phyloP scores from a whole-genome alignment of 1,140 invertebrate genomes.

The Drosophila nigrodunni region DNA sequence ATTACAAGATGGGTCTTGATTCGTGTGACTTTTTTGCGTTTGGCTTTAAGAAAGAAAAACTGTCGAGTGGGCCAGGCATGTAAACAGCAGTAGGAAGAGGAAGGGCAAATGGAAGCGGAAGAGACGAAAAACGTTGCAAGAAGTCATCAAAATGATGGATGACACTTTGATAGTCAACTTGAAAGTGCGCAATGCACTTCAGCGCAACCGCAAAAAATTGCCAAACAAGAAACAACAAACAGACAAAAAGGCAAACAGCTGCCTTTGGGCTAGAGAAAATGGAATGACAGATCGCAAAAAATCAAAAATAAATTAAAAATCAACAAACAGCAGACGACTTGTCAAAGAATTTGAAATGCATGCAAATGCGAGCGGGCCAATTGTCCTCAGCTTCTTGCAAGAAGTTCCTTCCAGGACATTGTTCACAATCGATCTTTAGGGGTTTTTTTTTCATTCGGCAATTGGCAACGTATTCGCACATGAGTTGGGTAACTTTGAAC shows the following conservation, averaged over 20 bases:
- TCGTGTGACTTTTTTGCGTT: conserved; percentile 60
- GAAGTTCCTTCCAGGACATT: conserved; percentile 26
- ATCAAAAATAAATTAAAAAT: conserved; percentile 81
- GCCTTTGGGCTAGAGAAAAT: not conserved
- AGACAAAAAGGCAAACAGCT: conserved; percentile 19
- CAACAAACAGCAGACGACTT: conserved; percentile 76
- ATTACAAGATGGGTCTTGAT: conserved; percentile 65
- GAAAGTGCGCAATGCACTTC: conserved; percentile 58
- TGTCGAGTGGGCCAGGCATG: conserved; percentile 63
- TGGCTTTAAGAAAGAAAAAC: not conserved
- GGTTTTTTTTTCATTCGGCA: conserved; percentile 43
- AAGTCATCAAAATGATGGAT: conserved; percentile 79
- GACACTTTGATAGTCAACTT: conserved; percentile 72
- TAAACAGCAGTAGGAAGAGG: conserved; percentile 53
- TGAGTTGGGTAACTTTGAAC: conserved; percentile 17
- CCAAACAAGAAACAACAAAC: conserved; percentile 43
- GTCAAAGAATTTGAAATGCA: conserved; percentile 76
- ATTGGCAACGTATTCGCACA: conserved; percentile 1
- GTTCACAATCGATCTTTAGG: conserved; percentile 53
- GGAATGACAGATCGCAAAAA: conserved; percentile 54
- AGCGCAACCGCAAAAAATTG: conserved; percentile 71
- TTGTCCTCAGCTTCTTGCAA: conserved; percentile 30
- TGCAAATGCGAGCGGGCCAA: conserved; percentile 69
- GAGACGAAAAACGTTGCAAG: conserved; percentile 41
- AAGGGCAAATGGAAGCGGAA: not conserved